Conservation (phyloP, 2,888 invertebrate species). For the Norana najaformis region DNA sequence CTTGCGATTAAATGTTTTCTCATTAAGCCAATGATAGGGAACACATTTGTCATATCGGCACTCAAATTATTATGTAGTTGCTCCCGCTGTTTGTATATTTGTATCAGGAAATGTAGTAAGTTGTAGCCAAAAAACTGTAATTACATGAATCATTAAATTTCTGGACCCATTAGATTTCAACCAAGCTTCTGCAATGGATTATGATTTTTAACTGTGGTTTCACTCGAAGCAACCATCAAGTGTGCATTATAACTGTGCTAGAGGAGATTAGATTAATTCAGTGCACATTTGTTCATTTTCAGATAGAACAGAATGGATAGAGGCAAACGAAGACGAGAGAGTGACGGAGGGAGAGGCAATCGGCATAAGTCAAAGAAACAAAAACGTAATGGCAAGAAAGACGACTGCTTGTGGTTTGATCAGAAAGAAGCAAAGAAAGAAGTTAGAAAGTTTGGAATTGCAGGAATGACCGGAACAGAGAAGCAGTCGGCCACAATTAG, state of each 20-base stretch:
- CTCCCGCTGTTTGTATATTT: too few relatives aligned
- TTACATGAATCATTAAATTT: background rate
- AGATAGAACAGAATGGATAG: background rate
- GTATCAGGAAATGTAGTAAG: too few relatives aligned
- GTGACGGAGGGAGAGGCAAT: background rate
- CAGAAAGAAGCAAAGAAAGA: conserved; percentile 21
- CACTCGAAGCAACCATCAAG: too few relatives aligned
- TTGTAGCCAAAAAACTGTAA: too few relatives aligned
- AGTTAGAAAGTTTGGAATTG: conserved; percentile 21
- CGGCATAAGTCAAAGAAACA: background rate
- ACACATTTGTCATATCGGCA: too few relatives aligned
- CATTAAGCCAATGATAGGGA: background rate
- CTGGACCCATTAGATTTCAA: background rate
- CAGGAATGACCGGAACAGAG: conserved; percentile 22
- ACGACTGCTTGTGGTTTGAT: background rate
- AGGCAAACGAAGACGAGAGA: conserved; percentile 19
- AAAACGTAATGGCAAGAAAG: background rate
- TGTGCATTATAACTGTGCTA: too few relatives aligned
- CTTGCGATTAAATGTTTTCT: too few relatives aligned
- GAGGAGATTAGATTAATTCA: background rate
- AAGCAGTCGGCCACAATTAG: conserved; percentile 5
- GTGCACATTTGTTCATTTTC: background rate
- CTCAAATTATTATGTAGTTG: too few relatives aligned
- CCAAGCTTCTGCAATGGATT: too few relatives aligned
- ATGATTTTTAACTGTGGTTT: too few relatives aligned